Base-by-base conservation (phyloP, 1,140 invertebrate species). In the Geopemphigus sp. region DNA sequence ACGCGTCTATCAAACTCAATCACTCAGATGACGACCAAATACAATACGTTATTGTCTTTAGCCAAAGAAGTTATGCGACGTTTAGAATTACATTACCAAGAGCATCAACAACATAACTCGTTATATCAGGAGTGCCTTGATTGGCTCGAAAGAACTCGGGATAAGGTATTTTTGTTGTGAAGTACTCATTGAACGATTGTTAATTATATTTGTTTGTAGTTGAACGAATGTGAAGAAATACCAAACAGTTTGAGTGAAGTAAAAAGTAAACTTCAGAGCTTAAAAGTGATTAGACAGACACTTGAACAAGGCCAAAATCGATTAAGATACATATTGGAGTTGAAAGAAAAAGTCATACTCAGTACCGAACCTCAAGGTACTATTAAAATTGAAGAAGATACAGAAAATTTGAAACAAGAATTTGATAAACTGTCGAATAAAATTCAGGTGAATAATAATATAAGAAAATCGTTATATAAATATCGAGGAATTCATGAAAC, bases 41-140 rank as follows among this genome's bases (percentile, higher is more conserved):
- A 98, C 83, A 97, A 97, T 85, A 92, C 94, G 0, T 86, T 98
- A n/a, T 85, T 97, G 26, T 95, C 94, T 0, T 84, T 95, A 22
- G 93, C 95, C 15, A 98, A 98, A 87, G 96, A 96, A 87, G 92
- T 96, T 17, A 95, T 97, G 93, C 88, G 94, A 83, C 88, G 93
- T 50, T 86, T 97, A 32, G 95, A 97, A 86, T 87, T 96, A 57
- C 93, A 96, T 84, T 96, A 95, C 86, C 83, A 91, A 88, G 93
- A 95, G 87, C 93, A 95, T 84, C 94, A 95, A 85, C 94, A 95
- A 85, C 93, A 94, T 83, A 94, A 93, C 84, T 91, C 94, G 8
- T 86, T 96, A 1, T 94, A 94, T 82, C 92, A 94, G 85, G 95
- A 97, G 86, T 96, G 94, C 83, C 92, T 95, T 84, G 94, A 95